Conservation (phyloP, 2,113 vertebrate species). For the Glaucomys volans region DNA sequence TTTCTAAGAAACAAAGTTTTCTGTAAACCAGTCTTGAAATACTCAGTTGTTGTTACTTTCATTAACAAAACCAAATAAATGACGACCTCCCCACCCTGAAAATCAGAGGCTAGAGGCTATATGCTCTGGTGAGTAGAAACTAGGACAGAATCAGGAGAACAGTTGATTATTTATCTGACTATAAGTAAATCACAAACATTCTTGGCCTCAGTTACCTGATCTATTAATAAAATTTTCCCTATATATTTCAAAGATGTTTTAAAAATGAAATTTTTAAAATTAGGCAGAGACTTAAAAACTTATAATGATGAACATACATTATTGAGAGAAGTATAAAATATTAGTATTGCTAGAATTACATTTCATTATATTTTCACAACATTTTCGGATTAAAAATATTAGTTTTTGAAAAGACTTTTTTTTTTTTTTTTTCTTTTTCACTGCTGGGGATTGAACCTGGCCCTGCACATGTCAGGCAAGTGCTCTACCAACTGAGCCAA, state of each 20-base stretch:
- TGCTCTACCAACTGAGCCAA: too few species aligned
- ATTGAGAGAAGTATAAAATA: constrained; percentile 22
- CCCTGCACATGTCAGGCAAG: too few species aligned
- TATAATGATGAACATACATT: neutral
- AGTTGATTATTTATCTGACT: neutral
- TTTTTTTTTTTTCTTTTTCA: too few species aligned
- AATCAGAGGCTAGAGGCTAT: neutral
- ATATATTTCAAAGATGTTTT: constrained; percentile 56
- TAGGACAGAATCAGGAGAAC: neutral
- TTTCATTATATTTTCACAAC: constrained; percentile 26
- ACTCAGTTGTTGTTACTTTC: neutral
- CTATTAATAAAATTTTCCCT: neutral
- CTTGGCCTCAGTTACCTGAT: neutral
- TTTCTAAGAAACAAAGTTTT: constrained; percentile 27
- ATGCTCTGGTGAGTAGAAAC: neutral
- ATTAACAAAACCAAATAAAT: neutral
- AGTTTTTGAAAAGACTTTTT: neutral
- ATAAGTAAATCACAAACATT: neutral
- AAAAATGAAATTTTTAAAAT: constrained; percentile 27
- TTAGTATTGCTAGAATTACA: constrained; percentile 7
- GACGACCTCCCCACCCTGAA: too few species aligned
- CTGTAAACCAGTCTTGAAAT: constrained; percentile 8
- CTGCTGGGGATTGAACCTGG: too few species aligned
- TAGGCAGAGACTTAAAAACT: constrained; percentile 23
- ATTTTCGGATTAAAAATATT: constrained; percentile 10